Percentiles rank a stretch among this genome's conserved stretches.
phyloP scores from a whole-genome alignment of 2,888 invertebrate genomes.

The Onchidella celtica region DNA sequence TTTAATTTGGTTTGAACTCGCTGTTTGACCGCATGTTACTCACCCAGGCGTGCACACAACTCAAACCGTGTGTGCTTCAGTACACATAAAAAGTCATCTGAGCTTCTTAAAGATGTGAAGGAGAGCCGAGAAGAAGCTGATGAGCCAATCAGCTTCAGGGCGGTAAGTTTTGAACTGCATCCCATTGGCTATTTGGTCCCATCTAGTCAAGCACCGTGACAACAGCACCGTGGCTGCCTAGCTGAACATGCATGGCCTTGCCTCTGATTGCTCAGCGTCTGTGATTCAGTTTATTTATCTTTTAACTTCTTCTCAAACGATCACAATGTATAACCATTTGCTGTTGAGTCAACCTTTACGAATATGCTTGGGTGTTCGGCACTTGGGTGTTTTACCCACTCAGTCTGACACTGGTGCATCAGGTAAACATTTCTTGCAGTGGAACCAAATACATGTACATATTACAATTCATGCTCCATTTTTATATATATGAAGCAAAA shows the following conservation, averaged over 20 bases:
- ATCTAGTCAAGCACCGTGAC: background rate
- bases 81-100: constrained; percentile 12
- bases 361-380: no score
- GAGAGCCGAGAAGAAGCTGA: constrained; percentile 23
- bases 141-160: constrained; percentile 31
- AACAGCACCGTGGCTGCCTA: background rate
- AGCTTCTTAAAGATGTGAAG: constrained; percentile 13
- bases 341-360: no score
- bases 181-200: background rate
- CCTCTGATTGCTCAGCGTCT: background rate
- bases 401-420: no score
- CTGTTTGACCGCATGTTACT: constrained; percentile 37
- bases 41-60: constrained; percentile 20
- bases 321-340: no score
- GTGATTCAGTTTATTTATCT: no score
- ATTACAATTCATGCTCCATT: no score
- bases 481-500: no score
- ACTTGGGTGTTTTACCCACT: no score
- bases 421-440: no score
- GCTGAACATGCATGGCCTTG: constrained; percentile 12
- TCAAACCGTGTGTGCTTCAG: constrained; percentile 24
- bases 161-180: constrained; percentile 33
- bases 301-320: no score
- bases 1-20: background rate
- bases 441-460: no score